Evolutionary conservation across 2,888 invertebrate species (phyloP).

Genomic region (Parthenolecanium corni): DNA sequence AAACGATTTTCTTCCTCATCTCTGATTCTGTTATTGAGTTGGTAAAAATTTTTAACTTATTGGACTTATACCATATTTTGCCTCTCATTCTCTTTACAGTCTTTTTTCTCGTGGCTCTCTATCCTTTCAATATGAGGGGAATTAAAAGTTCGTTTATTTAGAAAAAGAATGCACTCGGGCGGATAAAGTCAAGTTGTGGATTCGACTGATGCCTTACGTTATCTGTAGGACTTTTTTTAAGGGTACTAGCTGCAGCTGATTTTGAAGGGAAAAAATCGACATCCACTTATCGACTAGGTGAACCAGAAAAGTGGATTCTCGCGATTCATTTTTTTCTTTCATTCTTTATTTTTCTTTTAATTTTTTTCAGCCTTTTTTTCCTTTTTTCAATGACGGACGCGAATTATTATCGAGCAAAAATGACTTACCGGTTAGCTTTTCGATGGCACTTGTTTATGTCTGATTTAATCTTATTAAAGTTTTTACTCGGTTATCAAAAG

Average conservation of each 20-base stretch:
- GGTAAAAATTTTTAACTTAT: neutral
- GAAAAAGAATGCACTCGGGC: slow-evolving; percentile 2
- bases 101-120: too few relatives aligned
- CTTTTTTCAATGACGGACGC: too few relatives aligned
- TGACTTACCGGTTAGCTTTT: slow-evolving; percentile 20
- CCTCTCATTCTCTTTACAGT: neutral
- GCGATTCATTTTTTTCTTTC: slow-evolving; percentile 2
- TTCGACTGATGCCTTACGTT: slow-evolving; percentile 14
- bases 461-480: slow-evolving; percentile 25
- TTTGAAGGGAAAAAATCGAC: slow-evolving; percentile 15
- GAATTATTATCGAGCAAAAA: slow-evolving; percentile 12
- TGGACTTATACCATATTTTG: neutral
- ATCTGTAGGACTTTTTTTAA: slow-evolving; percentile 14
- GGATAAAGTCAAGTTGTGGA: slow-evolving; percentile 6
- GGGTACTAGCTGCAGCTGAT: slow-evolving; percentile 18
- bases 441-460: slow-evolving; percentile 24
- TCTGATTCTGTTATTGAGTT: neutral
- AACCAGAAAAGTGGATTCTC: slow-evolving; percentile 24
- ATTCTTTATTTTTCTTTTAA: too few relatives aligned
- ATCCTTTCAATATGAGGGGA: neutral
- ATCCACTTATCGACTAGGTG: slow-evolving; percentile 17
- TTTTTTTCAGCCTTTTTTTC: too few relatives aligned
- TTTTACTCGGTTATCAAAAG: slow-evolving; percentile 2
- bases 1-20: neutral
- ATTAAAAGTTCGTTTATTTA: slow-evolving; percentile 10